Base-by-base conservation (phyloP, 2,888 invertebrate species). In the Vandiemenella viatica region DNA sequence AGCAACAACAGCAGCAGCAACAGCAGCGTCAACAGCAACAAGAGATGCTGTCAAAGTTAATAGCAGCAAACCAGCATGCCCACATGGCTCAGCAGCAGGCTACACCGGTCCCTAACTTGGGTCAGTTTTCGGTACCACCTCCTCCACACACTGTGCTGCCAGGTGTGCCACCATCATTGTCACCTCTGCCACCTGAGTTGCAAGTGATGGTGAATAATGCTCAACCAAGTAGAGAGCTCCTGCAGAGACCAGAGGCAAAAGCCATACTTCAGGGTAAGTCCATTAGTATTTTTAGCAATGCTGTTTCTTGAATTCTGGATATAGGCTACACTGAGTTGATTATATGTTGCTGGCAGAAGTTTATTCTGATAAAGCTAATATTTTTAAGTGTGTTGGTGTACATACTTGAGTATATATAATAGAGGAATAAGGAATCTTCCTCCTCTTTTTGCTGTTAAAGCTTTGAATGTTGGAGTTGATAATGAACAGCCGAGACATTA, bases 231-330 rank as follows among this genome's bases (percentile, higher is more conserved):
- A 68, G 78, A 43, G 83, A 83, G 54, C 65, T 83, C 55, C 63
- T 83, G 50, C 80, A 78, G 63, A 66, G 83, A 54, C 83, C 83
- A 0, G 85, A 85, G 62, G 82, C 83, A 13, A 82, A 83, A 64
- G 81, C 83, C 43, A 78, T 87, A 51, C 72, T 86, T 56, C 80
- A 83, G 65, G 82, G 82, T 81, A 62, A 57, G n/a, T n/a, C n/a
- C n/a, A n/a, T n/a, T n/a, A n/a, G 58, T 54, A 18, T 49, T 38
- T 18, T 44, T 37, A 32, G 37, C 44, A 20, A 3, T 17, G 8
- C 15, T 50, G 42, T 8, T 37, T 45, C 13, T 15, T 17, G 17
- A 8, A 37, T 49, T 20, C 37, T 32, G 42, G 37, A 37, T 41
- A 43, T 26, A 18, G 6, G 8, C n/a, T 10, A 16, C 17, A 19